These are phyloP conservation scores for Galemys pyrenaicus DNA, from an alignment of 2,113 vertebrate genomes.

Conservation along the genomic window DNA sequence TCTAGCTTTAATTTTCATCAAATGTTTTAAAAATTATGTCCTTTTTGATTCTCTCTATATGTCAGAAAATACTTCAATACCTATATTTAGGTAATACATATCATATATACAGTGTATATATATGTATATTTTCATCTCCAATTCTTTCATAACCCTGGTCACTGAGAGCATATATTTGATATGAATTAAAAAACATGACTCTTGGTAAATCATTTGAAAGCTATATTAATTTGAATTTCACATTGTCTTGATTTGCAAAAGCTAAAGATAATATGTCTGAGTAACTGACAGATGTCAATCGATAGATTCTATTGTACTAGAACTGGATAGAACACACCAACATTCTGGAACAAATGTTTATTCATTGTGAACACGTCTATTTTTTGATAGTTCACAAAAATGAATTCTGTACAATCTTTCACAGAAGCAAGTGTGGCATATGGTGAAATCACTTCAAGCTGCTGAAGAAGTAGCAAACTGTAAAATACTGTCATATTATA, in stretches of 20 bases:
- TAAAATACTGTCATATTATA: not conserved
- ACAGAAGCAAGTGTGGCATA: constrained; percentile 41
- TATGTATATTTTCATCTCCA: not conserved
- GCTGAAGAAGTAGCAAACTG: constrained; percentile 45
- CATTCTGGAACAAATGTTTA: constrained; percentile 13
- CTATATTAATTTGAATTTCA: constrained; percentile 25
- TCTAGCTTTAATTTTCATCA: not conserved
- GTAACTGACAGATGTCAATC: constrained; percentile 57
- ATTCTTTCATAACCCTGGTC: not conserved
- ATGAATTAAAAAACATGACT: not conserved
- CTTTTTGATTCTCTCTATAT: not conserved
- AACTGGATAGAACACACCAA: not conserved
- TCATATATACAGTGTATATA: not conserved
- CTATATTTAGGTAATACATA: too few species aligned
- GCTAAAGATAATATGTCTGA: constrained; percentile 2
- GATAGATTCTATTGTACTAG: constrained; percentile 29
- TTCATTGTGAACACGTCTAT: not conserved
- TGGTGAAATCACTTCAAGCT: constrained; percentile 53
- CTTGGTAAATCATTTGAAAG: not conserved
- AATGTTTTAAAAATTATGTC: constrained; percentile 12
- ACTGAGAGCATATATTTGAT: not conserved
- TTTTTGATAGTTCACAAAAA: constrained; percentile 27
- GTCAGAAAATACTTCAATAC: too few species aligned
- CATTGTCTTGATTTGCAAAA: constrained; percentile 49
- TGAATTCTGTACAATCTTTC: not conserved